phyloP scores from a whole-genome alignment of 1,140 invertebrate genomes.

The Drusus annulatus region DNA sequence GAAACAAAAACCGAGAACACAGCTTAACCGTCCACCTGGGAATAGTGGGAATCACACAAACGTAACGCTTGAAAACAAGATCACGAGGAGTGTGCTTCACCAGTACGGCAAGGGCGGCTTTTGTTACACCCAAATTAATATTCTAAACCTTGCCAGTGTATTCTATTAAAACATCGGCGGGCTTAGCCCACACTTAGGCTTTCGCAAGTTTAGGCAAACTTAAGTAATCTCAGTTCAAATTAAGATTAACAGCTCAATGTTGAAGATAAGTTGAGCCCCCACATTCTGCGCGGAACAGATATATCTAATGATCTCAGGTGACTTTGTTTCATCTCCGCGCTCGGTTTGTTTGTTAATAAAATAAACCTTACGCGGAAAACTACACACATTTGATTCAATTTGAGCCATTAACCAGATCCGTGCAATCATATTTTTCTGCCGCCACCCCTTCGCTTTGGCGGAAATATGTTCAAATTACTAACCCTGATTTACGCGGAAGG shows the following conservation, averaged over 20 bases:
- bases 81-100: not conserved
- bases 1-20: conserved; percentile 23
- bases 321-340: conserved; percentile 25
- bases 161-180: conserved; percentile 22
- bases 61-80: conserved; percentile 48
- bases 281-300: conserved; percentile 11
- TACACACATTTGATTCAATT: not conserved
- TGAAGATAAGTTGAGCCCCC: conserved; percentile 30
- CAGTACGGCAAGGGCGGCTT: not conserved
- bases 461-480: too few species aligned
- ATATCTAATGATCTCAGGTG: conserved; percentile 38
- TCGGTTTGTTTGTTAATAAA: not conserved
- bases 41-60: conserved; percentile 36
- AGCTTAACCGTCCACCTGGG: conserved; percentile 48
- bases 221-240: conserved; percentile 40
- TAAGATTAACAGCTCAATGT: conserved; percentile 44
- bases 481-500: too few species aligned
- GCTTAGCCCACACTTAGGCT: not conserved
- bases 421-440: not conserved
- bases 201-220: conserved; percentile 17
- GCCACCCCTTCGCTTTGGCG: too few species aligned
- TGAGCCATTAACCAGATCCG: not conserved
- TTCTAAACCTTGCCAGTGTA: conserved; percentile 11
- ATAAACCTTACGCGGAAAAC: not conserved
- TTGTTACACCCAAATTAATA: conserved; percentile 8